Evolutionary conservation across 2,113 vertebrate species (phyloP).

Genomic region (Callithrix jacchus): DNA sequence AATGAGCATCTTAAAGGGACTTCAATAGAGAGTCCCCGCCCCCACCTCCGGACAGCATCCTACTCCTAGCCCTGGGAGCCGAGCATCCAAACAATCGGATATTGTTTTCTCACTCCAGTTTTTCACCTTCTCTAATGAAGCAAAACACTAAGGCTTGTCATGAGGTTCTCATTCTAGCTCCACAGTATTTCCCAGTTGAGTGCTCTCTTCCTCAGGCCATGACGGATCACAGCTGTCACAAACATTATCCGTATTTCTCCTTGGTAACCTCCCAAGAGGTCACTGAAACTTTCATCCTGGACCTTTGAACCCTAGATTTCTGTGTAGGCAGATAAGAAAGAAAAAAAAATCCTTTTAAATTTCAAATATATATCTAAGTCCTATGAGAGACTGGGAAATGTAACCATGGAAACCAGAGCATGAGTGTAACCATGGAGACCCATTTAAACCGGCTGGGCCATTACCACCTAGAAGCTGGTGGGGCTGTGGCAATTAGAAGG

Average conservation of each 20-base stretch:
- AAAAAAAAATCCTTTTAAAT: constrained; percentile 60
- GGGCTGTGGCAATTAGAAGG: constrained; percentile 4
- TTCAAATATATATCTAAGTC: constrained; percentile 59
- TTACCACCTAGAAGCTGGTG: constrained; percentile 31
- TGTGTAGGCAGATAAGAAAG: constrained; percentile 18
- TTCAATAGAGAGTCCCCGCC: background rate
- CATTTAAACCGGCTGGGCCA: constrained; percentile 72
- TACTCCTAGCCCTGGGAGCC: background rate
- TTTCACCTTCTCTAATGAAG: background rate
- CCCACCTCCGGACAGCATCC: background rate
- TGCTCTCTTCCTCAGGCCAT: background rate
- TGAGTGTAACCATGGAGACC: constrained; percentile 75
- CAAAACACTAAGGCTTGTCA: background rate
- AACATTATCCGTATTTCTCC: background rate
- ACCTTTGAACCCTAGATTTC: constrained; percentile 19
- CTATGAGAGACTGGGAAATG: constrained; percentile 41
- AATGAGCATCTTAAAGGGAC: background rate
- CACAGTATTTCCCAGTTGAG: background rate
- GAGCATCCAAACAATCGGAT: background rate
- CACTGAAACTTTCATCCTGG: constrained; percentile 49
- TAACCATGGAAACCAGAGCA: constrained; percentile 77
- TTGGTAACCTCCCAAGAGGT: constrained; percentile 5
- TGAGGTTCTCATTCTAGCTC: background rate
- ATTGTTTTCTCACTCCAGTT: background rate
- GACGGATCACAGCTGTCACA: background rate